phyloP scores from a whole-genome alignment of 2,113 vertebrate species.

The Colaptes auratus region DNA sequence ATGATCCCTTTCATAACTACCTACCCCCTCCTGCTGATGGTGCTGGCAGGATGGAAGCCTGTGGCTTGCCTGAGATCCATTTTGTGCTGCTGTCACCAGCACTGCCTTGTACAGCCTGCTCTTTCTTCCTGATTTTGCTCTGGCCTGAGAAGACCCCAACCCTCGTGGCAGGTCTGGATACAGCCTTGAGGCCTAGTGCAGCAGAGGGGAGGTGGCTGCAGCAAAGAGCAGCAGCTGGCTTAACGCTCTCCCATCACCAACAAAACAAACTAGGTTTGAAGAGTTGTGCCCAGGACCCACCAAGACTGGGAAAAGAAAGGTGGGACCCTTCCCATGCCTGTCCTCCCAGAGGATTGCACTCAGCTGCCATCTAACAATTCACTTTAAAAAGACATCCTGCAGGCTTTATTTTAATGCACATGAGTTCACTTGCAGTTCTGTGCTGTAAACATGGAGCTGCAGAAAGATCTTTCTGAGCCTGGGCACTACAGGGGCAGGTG shows the following conservation, averaged over 20 bases:
- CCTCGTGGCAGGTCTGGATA: background rate
- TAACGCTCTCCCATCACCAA: background rate
- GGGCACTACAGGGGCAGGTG: background rate
- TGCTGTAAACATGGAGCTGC: background rate
- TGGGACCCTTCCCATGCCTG: background rate
- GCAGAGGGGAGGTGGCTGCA: background rate
- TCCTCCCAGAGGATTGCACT: background rate
- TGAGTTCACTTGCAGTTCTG: background rate
- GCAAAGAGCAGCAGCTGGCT: background rate
- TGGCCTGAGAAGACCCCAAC: background rate
- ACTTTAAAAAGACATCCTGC: background rate
- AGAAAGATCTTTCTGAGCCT: background rate
- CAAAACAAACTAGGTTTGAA: background rate
- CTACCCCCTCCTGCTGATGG: background rate
- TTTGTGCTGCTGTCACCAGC: background rate
- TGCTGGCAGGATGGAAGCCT: background rate
- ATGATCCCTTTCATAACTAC: background rate
- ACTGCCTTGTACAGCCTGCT: background rate
- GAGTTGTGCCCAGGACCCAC: too few relatives aligned
- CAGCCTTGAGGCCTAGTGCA: background rate
- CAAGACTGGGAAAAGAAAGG: background rate
- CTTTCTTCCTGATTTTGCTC: background rate
- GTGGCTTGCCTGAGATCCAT: background rate
- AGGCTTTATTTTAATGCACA: background rate
- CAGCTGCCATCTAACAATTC: background rate